Conservation (phyloP, 2,797 vertebrate genomes). For the Pangasius djambal region DNA sequence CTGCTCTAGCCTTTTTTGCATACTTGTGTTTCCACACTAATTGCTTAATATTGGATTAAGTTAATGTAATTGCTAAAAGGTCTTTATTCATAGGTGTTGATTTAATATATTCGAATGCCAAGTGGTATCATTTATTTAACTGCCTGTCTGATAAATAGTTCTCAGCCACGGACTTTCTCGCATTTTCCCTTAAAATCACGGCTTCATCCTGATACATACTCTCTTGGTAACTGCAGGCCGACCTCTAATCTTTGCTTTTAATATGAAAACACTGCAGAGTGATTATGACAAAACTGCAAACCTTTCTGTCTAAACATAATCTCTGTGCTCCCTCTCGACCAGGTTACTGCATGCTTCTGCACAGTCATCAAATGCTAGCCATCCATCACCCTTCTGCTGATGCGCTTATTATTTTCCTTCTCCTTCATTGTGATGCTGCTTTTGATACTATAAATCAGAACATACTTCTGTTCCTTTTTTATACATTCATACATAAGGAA, state of each 20-base stretch:
- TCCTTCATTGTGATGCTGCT: neutral
- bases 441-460: neutral
- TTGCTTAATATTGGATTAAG: neutral
- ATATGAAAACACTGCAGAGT: neutral
- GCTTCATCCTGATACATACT: neutral
- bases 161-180: neutral
- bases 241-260: neutral
- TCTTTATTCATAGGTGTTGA: neutral
- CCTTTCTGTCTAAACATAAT: neutral
- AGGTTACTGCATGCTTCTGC: neutral
- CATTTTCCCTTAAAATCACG: neutral
- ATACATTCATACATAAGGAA: neutral
- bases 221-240: neutral
- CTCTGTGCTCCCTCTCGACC: neutral
- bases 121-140: neutral
- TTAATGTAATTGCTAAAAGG: neutral
- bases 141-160: neutral
- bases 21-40: neutral
- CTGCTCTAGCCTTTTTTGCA: neutral
- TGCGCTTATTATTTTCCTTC: neutral
- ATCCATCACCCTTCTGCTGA: constrained; percentile 4
- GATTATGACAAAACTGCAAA: too few species aligned
- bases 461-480: neutral
- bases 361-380: neutral
- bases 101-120: neutral